phyloP scores from a whole-genome alignment of 2,113 vertebrate species.

The Hylia prasina region DNA sequence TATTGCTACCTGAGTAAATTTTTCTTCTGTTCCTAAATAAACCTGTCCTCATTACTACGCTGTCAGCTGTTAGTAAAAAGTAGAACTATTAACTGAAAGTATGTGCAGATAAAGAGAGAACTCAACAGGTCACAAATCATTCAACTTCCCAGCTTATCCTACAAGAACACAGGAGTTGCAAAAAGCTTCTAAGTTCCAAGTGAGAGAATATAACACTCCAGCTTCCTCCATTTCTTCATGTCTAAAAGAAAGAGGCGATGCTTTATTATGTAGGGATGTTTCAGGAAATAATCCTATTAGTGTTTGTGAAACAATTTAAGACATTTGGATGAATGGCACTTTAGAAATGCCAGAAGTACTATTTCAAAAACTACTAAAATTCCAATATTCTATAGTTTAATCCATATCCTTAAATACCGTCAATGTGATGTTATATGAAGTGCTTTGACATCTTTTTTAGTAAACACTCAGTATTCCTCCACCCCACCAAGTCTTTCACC shows the following conservation, averaged over 20 bases:
- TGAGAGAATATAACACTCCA: not conserved
- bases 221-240: not conserved
- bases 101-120: not conserved
- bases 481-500: not conserved
- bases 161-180: not conserved
- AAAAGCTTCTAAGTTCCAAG: not conserved
- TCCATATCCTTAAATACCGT: not conserved
- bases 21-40: not conserved
- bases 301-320: not conserved
- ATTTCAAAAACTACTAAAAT: not conserved
- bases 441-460: not conserved
- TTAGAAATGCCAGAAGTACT: not conserved
- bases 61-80: not conserved
- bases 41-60: not conserved
- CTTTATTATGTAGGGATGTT: not conserved
- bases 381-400: not conserved
- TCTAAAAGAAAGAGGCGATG: not conserved
- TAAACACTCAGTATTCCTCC: not conserved
- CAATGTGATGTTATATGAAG: not conserved
- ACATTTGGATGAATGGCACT: not conserved
- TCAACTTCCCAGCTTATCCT: not conserved
- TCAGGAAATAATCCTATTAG: not conserved
- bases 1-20: not conserved
- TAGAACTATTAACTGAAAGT: not conserved
- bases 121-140: not conserved